These are phyloP conservation scores for Aramus guarauna DNA, from an alignment of 2,113 vertebrate species.

Conservation along the genomic window DNA sequence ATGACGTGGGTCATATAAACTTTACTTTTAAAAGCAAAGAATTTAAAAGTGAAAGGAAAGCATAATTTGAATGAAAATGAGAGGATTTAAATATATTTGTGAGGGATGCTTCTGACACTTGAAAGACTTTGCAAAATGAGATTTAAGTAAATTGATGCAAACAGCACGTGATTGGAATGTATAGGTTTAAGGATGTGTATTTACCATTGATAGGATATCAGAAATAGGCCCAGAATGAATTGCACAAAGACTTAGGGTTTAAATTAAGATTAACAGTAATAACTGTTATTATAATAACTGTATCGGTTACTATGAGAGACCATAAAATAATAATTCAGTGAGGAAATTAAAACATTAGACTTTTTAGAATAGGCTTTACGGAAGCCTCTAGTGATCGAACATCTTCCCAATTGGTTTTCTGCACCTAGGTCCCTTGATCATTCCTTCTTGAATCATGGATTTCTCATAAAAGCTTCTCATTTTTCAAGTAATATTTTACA, in stretches of 20 bases:
- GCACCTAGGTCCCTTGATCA: background rate
- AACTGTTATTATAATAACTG: background rate
- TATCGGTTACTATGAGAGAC: background rate
- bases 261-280: background rate
- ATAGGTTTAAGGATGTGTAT: background rate
- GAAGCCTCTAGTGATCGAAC: background rate
- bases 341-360: background rate
- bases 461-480: background rate
- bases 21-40: background rate
- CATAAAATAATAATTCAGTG: background rate
- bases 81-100: conserved; percentile 9
- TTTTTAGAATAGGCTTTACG: background rate
- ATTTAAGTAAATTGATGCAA: background rate
- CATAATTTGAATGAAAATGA: conserved; percentile 30
- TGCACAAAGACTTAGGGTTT: background rate
- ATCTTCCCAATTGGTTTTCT: background rate
- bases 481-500: background rate
- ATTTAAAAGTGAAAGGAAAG: background rate
- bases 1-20: background rate
- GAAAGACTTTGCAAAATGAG: background rate
- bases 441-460: background rate
- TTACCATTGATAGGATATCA: background rate
- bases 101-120: background rate
- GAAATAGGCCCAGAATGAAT: background rate
- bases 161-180: background rate